A percentile compares a stretch with the other conserved stretches of the same genome.
Evolutionary conservation across 2,888 invertebrate genomes (phyloP).

Genomic region (Ornithoptera priamus): DNA sequence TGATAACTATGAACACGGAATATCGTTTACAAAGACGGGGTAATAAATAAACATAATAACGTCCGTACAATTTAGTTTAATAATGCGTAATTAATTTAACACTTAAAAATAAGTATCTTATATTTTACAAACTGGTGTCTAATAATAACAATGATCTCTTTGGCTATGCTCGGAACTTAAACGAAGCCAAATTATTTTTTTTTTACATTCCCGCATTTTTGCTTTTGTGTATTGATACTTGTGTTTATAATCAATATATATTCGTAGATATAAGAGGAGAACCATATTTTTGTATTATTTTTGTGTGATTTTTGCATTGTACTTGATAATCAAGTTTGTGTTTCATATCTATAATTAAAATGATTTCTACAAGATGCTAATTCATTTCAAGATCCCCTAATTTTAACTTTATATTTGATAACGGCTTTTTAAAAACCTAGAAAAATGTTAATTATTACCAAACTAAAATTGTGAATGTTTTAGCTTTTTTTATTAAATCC

Average conservation of each 20-base stretch:
- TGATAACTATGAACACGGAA: too few species aligned
- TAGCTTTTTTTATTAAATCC: too few species aligned
- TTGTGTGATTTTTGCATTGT: constrained; percentile 35
- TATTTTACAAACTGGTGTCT: constrained; percentile 23
- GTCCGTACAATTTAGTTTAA: too few species aligned
- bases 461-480: too few species aligned
- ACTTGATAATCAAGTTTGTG: constrained; percentile 22
- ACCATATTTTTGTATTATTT: constrained; percentile 36
- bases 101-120: constrained; percentile 22
- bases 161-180: constrained; percentile 29
- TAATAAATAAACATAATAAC: too few species aligned
- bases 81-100: constrained; percentile 10
- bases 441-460: neutral
- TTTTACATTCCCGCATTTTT: constrained; percentile 55
- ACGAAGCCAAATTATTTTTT: constrained; percentile 52
- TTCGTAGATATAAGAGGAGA: constrained; percentile 18
- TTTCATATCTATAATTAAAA: constrained; percentile 28
- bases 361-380: constrained; percentile 19
- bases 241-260: constrained; percentile 30
- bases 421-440: neutral
- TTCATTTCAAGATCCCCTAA: constrained; percentile 22
- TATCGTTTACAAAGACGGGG: too few species aligned
- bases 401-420: neutral
- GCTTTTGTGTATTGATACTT: constrained; percentile 28
- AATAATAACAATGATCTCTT: constrained; percentile 26